A percentile compares a stretch with the other conserved stretches of the same genome.
Conservation (phyloP, 2,113 vertebrate species). For the Myiagra hebetior region DNA sequence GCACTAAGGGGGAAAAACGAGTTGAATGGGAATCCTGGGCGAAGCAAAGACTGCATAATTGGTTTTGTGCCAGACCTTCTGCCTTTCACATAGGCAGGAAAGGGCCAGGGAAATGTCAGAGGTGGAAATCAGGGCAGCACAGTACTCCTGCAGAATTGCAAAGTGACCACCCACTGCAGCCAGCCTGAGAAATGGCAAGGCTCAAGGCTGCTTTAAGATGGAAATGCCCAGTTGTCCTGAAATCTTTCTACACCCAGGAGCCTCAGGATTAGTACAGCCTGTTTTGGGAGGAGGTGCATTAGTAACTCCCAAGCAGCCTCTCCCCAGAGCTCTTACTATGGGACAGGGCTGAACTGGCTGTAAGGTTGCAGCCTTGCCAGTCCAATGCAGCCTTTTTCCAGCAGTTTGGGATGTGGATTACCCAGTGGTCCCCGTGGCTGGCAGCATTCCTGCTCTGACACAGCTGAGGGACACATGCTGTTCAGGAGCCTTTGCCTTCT, state of each 20-base stretch:
- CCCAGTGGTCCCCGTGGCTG: fast-evolving
- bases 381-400: background rate
- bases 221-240: background rate
- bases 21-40: background rate
- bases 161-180: background rate
- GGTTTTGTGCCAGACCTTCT: conserved; percentile 10
- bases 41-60: conserved; percentile 22
- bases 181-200: background rate
- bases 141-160: conserved; percentile 13
- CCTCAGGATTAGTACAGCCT: background rate
- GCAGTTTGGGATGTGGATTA: background rate
- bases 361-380: background rate
- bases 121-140: conserved; percentile 14
- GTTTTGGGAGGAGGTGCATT: background rate
- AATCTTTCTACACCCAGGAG: background rate
- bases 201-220: background rate
- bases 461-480: fast-evolving
- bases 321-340: background rate
- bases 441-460: background rate
- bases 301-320: background rate
- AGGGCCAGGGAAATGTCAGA: conserved; percentile 29
- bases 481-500: background rate
- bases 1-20: background rate
- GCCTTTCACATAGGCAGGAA: background rate
- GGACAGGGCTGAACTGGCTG: background rate